Conservation (phyloP, 2,797 vertebrate genomes). For the Sphenodon punctatus region DNA sequence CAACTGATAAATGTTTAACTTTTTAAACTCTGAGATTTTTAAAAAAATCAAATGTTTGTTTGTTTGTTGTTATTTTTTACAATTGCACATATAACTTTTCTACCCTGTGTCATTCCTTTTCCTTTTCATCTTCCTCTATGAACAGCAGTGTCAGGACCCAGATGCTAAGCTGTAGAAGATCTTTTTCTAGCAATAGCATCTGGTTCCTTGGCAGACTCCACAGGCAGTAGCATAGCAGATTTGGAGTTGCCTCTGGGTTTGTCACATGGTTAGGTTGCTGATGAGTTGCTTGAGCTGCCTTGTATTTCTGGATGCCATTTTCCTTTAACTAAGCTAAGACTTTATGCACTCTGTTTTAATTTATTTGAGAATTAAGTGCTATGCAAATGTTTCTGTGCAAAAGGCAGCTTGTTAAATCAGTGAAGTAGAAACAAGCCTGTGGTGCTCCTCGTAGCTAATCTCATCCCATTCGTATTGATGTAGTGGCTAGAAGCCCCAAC, state of each 20-base stretch:
- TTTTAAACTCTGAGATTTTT: slow-evolving; percentile 7
- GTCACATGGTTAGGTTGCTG: slow-evolving; percentile 57
- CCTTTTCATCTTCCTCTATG: slow-evolving; percentile 19
- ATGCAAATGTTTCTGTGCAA: background rate
- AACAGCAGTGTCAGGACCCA: slow-evolving; percentile 30
- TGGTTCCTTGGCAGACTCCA: slow-evolving; percentile 71
- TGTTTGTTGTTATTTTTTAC: background rate
- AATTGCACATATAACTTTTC: slow-evolving; percentile 18
- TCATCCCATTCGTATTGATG: background rate
- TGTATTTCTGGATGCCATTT: slow-evolving; percentile 48
- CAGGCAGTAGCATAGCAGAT: slow-evolving; percentile 44
- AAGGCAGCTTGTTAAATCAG: background rate
- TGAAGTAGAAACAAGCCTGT: accelerated
- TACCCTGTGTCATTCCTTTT: slow-evolving; percentile 13
- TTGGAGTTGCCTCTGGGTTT: slow-evolving; percentile 57
- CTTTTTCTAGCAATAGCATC: slow-evolving; percentile 75
- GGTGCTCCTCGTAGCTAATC: accelerated
- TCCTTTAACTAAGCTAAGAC: slow-evolving; percentile 31
- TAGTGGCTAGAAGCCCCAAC: background rate
- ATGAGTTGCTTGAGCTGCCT: slow-evolving; percentile 55
- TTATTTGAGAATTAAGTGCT: background rate
- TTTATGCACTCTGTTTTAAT: slow-evolving; percentile 1
- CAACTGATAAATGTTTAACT: background rate
- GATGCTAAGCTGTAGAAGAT: slow-evolving; percentile 61
- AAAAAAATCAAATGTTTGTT: background rate